phyloP scores from a whole-genome alignment of 2,888 invertebrate genomes.

The Drosophila rubida region DNA sequence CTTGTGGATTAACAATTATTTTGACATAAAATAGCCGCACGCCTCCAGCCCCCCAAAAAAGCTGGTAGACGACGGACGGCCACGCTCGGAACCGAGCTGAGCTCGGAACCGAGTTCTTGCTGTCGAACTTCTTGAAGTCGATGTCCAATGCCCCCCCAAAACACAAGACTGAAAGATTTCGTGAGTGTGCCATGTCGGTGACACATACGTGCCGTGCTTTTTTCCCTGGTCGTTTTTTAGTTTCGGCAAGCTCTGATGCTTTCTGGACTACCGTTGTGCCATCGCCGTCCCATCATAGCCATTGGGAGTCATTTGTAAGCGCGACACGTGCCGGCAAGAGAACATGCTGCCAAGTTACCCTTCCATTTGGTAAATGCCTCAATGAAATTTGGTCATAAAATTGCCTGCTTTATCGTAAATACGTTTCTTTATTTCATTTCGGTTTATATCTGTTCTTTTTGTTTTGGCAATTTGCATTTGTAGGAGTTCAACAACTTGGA shows the following conservation, averaged over 20 bases:
- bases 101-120: conserved; percentile 12
- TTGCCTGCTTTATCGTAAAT: conserved; percentile 68
- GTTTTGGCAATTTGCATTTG: conserved; percentile 60
- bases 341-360: conserved; percentile 35
- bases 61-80: not conserved
- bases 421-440: conserved; percentile 22
- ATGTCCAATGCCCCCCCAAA: conserved; percentile 43
- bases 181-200: conserved; percentile 62
- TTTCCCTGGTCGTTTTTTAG: conserved; percentile 1
- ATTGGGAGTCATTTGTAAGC: conserved; percentile 64
- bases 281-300: conserved; percentile 14
- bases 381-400: conserved; percentile 73
- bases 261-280: conserved; percentile 70
- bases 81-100: not conserved
- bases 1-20: conserved; percentile 75
- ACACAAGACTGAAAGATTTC: conserved; percentile 40
- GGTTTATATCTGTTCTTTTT: not conserved
- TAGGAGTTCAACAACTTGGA: conserved; percentile 59
- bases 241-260: conserved; percentile 29
- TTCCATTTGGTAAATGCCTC: conserved; percentile 68
- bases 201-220: conserved; percentile 62
- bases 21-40: conserved; percentile 75
- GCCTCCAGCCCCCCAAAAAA: conserved; percentile 25
- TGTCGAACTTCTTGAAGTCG: conserved; percentile 14
- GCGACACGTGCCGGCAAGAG: conserved; percentile 53